Evolutionary conservation across 2,797 vertebrate genomes (phyloP).

Genomic region (Eidolon dupreanum): DNA sequence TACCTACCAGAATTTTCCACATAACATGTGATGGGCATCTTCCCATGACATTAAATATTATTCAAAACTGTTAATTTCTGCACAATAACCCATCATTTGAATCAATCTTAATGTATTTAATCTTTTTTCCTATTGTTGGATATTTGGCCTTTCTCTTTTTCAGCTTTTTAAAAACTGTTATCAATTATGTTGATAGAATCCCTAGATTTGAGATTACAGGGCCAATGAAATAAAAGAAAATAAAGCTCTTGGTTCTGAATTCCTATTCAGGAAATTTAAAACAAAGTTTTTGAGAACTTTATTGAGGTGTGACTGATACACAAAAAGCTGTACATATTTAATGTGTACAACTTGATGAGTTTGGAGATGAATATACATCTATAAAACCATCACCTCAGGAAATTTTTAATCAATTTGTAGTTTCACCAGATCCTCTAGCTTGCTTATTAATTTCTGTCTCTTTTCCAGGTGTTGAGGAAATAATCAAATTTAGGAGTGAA

Average conservation of each 20-base stretch:
- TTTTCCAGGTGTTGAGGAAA: background rate
- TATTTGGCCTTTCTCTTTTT: background rate
- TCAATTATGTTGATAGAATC: background rate
- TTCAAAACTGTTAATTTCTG: slow-evolving; percentile 9
- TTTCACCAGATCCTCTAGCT: background rate
- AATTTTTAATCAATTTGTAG: background rate
- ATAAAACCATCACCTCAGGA: background rate
- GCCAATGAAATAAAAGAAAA: background rate
- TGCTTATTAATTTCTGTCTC: background rate
- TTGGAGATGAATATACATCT: background rate
- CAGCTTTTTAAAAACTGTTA: background rate
- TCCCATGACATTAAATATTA: background rate
- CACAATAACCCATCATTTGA: background rate
- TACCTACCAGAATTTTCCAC: background rate
- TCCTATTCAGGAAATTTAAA: background rate
- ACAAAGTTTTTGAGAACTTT: background rate
- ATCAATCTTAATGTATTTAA: background rate
- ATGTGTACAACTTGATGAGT: background rate
- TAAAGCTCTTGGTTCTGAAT: background rate
- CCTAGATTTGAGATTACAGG: background rate
- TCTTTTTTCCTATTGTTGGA: background rate
- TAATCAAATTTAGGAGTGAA: background rate
- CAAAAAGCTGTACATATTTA: background rate
- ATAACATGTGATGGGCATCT: background rate
- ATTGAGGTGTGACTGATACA: background rate